Conservation (phyloP, 2,113 vertebrate genomes). For the Erinaceus europaeus region DNA sequence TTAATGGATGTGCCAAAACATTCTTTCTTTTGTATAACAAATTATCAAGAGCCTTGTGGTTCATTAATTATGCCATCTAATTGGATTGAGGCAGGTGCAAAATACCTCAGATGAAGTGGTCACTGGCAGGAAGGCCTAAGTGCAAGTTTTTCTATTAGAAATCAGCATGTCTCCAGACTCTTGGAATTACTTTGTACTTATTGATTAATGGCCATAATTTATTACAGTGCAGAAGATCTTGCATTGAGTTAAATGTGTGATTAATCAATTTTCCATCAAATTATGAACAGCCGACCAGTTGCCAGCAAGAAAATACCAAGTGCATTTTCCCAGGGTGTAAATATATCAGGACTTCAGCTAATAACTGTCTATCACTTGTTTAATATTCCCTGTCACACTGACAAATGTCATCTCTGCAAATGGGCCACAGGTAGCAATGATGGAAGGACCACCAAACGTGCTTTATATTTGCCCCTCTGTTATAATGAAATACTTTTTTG, state of each 20-base stretch:
- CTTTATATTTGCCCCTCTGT: conserved; percentile 86
- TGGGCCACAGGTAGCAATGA: conserved; percentile 93
- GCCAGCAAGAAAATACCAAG: conserved; percentile 90
- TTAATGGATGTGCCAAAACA: conserved; percentile 90
- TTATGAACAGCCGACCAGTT: conserved; percentile 93
- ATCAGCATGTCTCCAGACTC: conserved; percentile 98
- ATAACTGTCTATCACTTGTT: conserved; percentile 92
- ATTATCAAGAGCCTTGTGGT: conserved; percentile 90
- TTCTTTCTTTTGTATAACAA: conserved; percentile 88
- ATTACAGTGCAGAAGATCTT: conserved; percentile 96
- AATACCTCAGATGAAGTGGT: conserved; percentile 95
- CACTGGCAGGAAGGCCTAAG: conserved; percentile 92
- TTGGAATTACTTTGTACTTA: conserved; percentile 97
- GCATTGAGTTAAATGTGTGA: conserved; percentile 98
- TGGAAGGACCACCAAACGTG: conserved; percentile 88
- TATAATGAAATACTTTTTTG: conserved; percentile 91
- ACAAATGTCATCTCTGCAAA: conserved; percentile 91
- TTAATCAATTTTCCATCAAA: conserved; percentile 99
- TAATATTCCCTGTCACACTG: conserved; percentile 93
- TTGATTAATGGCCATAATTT: conserved; percentile 99
- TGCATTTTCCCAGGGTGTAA: conserved; percentile 89
- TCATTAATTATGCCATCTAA: conserved; percentile 99
- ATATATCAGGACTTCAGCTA: conserved; percentile 89
- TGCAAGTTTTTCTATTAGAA: conserved; percentile 98
- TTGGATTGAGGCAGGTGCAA: conserved; percentile 96